Percentiles rank a stretch among this genome's conserved stretches.
Evolutionary conservation across 2,113 vertebrate species (phyloP).

Genomic region (Tichodroma muraria): DNA sequence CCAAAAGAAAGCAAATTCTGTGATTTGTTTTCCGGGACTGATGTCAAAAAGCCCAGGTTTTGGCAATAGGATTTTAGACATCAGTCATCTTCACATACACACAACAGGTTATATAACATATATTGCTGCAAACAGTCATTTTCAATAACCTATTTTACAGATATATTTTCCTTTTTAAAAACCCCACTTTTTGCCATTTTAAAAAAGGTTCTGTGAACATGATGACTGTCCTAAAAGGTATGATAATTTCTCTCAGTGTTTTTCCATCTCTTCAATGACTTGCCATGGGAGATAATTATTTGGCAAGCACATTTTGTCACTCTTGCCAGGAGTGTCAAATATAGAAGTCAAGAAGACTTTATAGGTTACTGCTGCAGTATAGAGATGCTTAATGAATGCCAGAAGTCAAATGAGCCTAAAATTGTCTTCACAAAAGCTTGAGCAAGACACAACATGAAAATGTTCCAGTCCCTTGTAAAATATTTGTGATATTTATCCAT

Average conservation of each 20-base stretch:
- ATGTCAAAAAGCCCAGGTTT: background rate
- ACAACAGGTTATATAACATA: background rate
- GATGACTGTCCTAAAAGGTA: conserved; percentile 12
- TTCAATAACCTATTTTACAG: background rate
- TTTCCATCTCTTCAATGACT: conserved; percentile 49
- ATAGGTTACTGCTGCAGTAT: background rate
- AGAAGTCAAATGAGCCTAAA: conserved; percentile 56
- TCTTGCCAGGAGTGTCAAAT: conserved; percentile 49
- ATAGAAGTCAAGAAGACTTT: conserved; percentile 42
- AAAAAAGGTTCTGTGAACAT: background rate
- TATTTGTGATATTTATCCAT: background rate
- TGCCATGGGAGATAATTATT: conserved; percentile 43
- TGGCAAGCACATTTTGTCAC: conserved; percentile 41
- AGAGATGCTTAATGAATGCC: background rate
- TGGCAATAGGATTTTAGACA: background rate
- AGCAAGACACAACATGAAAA: conserved; percentile 51
- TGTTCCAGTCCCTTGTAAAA: background rate
- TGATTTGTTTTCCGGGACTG: background rate
- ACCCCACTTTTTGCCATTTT: background rate
- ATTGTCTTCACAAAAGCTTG: background rate
- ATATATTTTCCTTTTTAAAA: background rate
- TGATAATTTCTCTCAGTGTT: conserved; percentile 34
- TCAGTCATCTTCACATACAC: background rate
- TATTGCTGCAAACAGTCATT: background rate
- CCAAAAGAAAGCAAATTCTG: background rate